These are phyloP conservation scores for Styela clava DNA, from an alignment of 23 tunicate species.

Conservation along the genomic window DNA sequence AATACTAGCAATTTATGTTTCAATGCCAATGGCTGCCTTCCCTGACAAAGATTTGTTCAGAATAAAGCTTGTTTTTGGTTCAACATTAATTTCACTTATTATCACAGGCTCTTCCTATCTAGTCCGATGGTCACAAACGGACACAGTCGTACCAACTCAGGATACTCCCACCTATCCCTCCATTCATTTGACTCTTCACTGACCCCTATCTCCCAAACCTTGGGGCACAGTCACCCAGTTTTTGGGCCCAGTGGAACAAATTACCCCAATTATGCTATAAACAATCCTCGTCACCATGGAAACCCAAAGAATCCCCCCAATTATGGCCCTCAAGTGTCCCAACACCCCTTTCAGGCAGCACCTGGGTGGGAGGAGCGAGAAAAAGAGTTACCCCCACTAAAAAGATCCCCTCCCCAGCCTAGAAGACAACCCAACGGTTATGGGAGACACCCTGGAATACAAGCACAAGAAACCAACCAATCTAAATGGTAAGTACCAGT, in stretches of 20 bases:
- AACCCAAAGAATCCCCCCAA: neutral
- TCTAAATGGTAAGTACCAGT: neutral
- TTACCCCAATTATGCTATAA: constrained; percentile 30
- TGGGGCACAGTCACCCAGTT: constrained; percentile 14
- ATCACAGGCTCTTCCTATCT: constrained; percentile 64
- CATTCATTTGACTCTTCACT: constrained; percentile 54
- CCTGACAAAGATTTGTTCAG: no score
- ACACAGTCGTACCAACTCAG: constrained; percentile 77
- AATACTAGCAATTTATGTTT: no score
- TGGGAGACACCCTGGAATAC: neutral
- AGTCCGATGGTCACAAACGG: constrained; percentile 57
- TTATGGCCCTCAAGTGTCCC: neutral
- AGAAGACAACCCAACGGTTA: constrained; percentile 12
- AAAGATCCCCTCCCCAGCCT: constrained; percentile 33
- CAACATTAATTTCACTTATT: no score
- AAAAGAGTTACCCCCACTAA: constrained; percentile 59
- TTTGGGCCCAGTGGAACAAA: constrained; percentile 21
- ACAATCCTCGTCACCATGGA: constrained; percentile 11
- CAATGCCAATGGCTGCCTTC: no score
- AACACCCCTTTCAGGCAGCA: neutral
- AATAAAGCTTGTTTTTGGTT: no score
- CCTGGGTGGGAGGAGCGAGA: constrained; percentile 35
- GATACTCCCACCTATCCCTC: constrained; percentile 55
- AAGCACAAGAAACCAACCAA: neutral
- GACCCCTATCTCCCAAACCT: constrained; percentile 56